phyloP scores from a whole-genome alignment of 2,888 invertebrate genomes.

The Sarcophaga rosellei region DNA sequence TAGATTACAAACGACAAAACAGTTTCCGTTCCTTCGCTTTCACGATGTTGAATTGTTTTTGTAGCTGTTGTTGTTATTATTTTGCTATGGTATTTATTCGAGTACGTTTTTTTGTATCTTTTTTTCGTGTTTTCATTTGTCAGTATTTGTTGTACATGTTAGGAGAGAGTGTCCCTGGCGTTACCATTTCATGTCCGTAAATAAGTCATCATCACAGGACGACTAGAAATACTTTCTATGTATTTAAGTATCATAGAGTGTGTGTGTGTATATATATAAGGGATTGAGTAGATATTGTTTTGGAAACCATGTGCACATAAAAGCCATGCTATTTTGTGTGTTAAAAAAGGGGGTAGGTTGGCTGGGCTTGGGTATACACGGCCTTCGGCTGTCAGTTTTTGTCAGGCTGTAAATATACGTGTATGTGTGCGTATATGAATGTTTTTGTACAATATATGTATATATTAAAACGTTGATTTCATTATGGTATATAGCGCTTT shows the following conservation, averaged over 20 bases:
- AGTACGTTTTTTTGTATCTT: constrained; percentile 41
- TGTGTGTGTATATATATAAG: neutral
- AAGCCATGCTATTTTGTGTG: constrained; percentile 31
- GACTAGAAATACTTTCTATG: constrained; percentile 28
- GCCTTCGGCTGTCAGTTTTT: constrained; percentile 63
- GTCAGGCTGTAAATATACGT: constrained; percentile 43
- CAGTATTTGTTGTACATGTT: constrained; percentile 32
- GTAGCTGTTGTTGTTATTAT: constrained; percentile 21
- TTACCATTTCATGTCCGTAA: constrained; percentile 58
- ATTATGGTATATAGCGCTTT: constrained; percentile 62
- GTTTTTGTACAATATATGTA: constrained; percentile 8
- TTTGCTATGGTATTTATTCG: constrained; percentile 55
- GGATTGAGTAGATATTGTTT: constrained; percentile 42
- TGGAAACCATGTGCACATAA: constrained; percentile 59
- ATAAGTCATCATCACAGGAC: constrained; percentile 46
- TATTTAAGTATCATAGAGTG: constrained; percentile 7
- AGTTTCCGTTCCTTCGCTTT: constrained; percentile 73
- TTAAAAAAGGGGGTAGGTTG: constrained; percentile 41
- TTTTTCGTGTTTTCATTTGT: constrained; percentile 27
- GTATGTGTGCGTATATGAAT: constrained; percentile 23
- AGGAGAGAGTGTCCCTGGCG: constrained; percentile 65
- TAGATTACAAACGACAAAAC: constrained; percentile 79
- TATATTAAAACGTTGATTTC: constrained; percentile 59
- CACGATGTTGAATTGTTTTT: constrained; percentile 40
- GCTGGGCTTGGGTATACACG: constrained; percentile 37